Percentiles rank a stretch among this genome's conserved stretches.
phyloP scores from a whole-genome alignment of 2,888 invertebrate species.

The Hyposoter didymator region DNA sequence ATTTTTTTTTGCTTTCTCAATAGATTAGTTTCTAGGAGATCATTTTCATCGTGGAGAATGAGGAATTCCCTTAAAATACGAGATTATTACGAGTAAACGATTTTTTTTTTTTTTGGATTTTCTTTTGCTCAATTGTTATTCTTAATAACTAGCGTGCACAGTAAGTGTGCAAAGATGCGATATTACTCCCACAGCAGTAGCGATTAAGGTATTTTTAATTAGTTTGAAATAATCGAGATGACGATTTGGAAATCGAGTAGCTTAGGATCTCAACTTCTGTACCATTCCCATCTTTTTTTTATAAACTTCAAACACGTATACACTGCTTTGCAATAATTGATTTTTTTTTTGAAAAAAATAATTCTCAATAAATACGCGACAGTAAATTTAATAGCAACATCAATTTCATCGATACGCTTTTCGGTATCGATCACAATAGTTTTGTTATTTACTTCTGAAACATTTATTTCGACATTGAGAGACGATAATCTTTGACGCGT shows the following conservation, averaged over 20 bases:
- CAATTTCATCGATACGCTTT: constrained; percentile 41
- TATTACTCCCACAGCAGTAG: constrained; percentile 65
- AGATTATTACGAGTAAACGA: constrained; percentile 34
- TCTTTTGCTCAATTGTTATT: constrained; percentile 15
- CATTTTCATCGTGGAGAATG: constrained; percentile 13
- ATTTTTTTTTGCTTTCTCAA: neutral
- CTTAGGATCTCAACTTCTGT: constrained; percentile 77
- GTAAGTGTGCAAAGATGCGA: constrained; percentile 51
- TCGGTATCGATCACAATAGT: constrained; percentile 40
- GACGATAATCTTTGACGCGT: constrained; percentile 48
- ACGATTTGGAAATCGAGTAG: constrained; percentile 71
- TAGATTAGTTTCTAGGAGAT: neutral
- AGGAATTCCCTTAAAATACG: constrained; percentile 32
- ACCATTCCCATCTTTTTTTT: neutral
- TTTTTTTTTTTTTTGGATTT: constrained; percentile 32
- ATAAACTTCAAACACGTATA: constrained; percentile 34
- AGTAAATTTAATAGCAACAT: constrained; percentile 63
- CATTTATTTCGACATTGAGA: constrained; percentile 44
- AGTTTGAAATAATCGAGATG: constrained; percentile 27
- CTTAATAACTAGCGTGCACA: constrained; percentile 25
- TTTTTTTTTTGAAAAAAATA: constrained; percentile 30
- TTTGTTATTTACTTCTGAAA: constrained; percentile 40
- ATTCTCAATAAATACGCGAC: constrained; percentile 71
- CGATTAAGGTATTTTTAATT: constrained; percentile 35
- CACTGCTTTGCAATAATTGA: constrained; percentile 38